phyloP scores from a whole-genome alignment of 2,888 invertebrate species.

The Agelastica alni region DNA sequence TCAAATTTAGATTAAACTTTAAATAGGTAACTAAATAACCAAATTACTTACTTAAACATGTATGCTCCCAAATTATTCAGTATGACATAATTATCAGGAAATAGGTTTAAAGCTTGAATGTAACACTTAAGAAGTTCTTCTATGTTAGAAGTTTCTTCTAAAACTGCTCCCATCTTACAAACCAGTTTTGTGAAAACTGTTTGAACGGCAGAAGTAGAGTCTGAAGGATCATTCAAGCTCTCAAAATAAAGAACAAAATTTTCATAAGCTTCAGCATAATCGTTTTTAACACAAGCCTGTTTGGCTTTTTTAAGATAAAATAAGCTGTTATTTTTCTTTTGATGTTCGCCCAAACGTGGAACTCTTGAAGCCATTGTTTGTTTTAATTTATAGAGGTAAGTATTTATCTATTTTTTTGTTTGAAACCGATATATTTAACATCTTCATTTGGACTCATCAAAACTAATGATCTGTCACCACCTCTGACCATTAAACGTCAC shows the following conservation, averaged over 20 bases:
- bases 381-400: no score
- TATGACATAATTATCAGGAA: constrained; percentile 58
- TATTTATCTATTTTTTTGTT: constrained; percentile 1
- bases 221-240: constrained; percentile 35
- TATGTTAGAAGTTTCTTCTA: constrained; percentile 47
- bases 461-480: constrained; percentile 1
- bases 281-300: constrained; percentile 34
- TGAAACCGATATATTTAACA: neutral
- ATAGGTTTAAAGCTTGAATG: constrained; percentile 55
- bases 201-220: constrained; percentile 35
- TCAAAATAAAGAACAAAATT: constrained; percentile 44
- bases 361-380: constrained; percentile 34
- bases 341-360: constrained; percentile 33
- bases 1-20: no score
- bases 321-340: constrained; percentile 35
- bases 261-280: constrained; percentile 38
- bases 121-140: constrained; percentile 55
- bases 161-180: constrained; percentile 38
- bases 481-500: constrained; percentile 7
- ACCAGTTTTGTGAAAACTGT: constrained; percentile 40
- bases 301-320: constrained; percentile 39
- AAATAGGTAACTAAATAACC: no score
- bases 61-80: constrained; percentile 60
- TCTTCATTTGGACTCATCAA: constrained; percentile 1
- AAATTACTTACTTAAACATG: constrained; percentile 56